Conservation (phyloP, 2,797 vertebrate species). For the Micromesistius poutassou region DNA sequence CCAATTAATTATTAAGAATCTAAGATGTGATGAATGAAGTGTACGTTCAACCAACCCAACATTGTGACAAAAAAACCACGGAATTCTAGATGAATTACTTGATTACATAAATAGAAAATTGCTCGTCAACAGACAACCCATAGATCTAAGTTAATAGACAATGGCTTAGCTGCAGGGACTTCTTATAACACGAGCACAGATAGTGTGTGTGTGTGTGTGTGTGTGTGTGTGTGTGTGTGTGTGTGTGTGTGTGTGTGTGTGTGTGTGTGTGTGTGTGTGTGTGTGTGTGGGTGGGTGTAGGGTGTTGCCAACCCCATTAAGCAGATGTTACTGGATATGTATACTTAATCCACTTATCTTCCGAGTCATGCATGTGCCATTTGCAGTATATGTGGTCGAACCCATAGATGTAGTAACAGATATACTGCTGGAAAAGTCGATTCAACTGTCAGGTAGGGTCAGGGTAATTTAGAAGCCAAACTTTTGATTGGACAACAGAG, state of each 20-base stretch:
- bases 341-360: constrained; percentile 56
- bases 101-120: background rate
- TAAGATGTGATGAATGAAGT: constrained; percentile 19
- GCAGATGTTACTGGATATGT: constrained; percentile 39
- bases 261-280: too few relatives aligned
- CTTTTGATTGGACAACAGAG: constrained; percentile 59
- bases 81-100: background rate
- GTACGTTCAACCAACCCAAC: background rate
- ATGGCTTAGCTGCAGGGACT: background rate
- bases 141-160: background rate
- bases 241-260: too few relatives aligned
- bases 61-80: background rate
- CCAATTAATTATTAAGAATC: constrained; percentile 47
- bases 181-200: constrained; percentile 21
- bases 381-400: constrained; percentile 1
- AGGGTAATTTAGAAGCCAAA: constrained; percentile 26
- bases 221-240: too few relatives aligned
- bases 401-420: background rate
- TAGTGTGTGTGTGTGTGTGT: constrained; percentile 10
- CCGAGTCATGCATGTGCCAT: constrained; percentile 13
- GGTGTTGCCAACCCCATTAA: background rate
- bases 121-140: background rate
- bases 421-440: background rate
- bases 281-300: background rate
- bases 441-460: constrained; percentile 7